These are phyloP conservation scores for Drosophila maculinotata DNA, from an alignment of 2,888 invertebrate genomes.

Conservation along the genomic window DNA sequence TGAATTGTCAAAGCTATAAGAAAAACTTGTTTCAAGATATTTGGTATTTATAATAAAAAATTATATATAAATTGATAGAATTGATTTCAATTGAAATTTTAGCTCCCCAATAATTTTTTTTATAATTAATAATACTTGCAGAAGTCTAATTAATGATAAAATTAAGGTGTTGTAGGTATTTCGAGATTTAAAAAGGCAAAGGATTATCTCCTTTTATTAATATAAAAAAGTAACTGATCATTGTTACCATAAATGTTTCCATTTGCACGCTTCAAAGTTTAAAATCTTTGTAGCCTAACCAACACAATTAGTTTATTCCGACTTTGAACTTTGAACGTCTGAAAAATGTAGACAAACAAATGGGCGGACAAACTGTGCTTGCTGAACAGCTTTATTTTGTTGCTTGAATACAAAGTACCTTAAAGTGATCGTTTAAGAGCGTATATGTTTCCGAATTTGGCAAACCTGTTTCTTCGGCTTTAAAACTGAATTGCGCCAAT, in stretches of 20 bases:
- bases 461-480: conserved; percentile 20
- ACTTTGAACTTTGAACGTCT: conserved; percentile 72
- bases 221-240: not conserved
- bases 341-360: conserved; percentile 46
- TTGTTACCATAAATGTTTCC: not conserved
- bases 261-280: not conserved
- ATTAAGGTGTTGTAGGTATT: too few species aligned
- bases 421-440: not conserved
- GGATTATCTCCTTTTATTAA: not conserved
- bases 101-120: too few species aligned
- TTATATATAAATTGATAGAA: too few species aligned
- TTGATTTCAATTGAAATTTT: too few species aligned
- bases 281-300: not conserved
- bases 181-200: too few species aligned
- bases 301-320: conserved; percentile 32
- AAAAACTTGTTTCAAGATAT: too few species aligned
- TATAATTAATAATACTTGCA: too few species aligned
- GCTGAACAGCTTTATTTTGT: conserved; percentile 32
- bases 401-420: conserved; percentile 9
- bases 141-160: too few species aligned
- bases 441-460: conserved; percentile 1
- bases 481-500: not conserved
- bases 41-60: too few species aligned
- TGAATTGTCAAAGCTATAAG: too few species aligned
- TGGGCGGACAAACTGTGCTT: conserved; percentile 12